Percentiles rank a stretch among this genome's conserved stretches.
Evolutionary conservation across 1,140 invertebrate genomes (phyloP).

Genomic region (Rhizoglyphus robini): DNA sequence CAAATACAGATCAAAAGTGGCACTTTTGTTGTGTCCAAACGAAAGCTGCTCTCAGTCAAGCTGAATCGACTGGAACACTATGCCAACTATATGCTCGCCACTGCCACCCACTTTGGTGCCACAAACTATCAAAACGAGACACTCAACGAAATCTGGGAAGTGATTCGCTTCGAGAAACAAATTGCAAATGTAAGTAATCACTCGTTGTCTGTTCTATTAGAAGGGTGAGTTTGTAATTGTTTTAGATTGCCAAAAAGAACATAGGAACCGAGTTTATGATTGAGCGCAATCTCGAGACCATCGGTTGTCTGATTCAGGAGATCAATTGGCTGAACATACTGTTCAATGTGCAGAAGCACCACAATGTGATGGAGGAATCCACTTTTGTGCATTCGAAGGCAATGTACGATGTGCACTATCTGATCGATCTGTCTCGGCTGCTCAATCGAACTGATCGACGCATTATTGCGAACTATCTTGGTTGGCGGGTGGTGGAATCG

Average conservation of each 20-base stretch:
- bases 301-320: conserved; percentile 13
- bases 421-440: not conserved
- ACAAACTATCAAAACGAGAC: conserved; percentile 14
- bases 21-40: conserved; percentile 1
- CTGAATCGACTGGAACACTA: conserved; percentile 9
- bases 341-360: not conserved
- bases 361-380: not conserved
- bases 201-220: not conserved
- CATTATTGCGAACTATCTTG: conserved; percentile 36
- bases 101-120: not conserved
- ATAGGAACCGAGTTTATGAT: conserved; percentile 5
- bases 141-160: conserved; percentile 3
- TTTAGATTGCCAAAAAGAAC: conserved; percentile 17
- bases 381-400: not conserved
- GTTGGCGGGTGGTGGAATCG: conserved; percentile 53
- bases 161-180: conserved; percentile 16
- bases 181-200: conserved; percentile 12
- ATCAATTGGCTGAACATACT: conserved; percentile 12
- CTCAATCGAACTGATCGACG: conserved; percentile 5
- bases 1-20: conserved; percentile 15
- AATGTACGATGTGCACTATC: conserved; percentile 14
- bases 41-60: conserved; percentile 10
- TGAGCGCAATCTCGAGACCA: not conserved
- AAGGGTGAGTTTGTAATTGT: not conserved
- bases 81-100: conserved; percentile 7